phyloP scores from a whole-genome alignment of 2,113 vertebrate species.

The Diadophis punctatus region DNA sequence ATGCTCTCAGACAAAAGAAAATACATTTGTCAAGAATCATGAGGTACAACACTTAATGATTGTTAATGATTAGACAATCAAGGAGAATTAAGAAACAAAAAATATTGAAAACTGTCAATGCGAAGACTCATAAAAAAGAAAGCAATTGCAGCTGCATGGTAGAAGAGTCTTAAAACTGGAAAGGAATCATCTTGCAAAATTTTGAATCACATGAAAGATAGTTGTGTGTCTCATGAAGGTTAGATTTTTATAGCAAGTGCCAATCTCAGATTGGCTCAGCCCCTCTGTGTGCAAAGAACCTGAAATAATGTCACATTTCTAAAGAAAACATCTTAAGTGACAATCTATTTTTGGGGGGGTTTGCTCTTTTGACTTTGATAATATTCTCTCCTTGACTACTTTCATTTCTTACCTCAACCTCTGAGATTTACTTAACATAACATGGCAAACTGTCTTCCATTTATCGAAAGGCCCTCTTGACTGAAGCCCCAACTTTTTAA shows the following conservation, averaged over 20 bases:
- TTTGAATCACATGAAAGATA: not conserved
- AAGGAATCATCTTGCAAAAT: not conserved
- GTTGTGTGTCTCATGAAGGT: not conserved
- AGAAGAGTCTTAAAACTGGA: not conserved
- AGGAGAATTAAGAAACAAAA: not conserved
- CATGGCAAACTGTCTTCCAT: not conserved
- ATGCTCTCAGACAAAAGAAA: too few relatives aligned
- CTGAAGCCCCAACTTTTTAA: not conserved
- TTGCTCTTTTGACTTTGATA: not conserved
- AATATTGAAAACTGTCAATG: not conserved
- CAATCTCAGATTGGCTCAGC: not conserved
- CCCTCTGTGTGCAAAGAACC: not conserved
- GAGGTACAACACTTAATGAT: too few relatives aligned
- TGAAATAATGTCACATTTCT: not conserved
- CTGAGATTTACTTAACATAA: not conserved
- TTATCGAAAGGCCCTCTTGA: not conserved
- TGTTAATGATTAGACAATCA: too few relatives aligned
- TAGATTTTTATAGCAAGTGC: not conserved
- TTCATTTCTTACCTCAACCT: not conserved
- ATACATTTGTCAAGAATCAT: too few relatives aligned
- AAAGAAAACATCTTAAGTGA: not conserved
- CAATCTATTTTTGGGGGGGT: not conserved
- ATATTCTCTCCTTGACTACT: not conserved
- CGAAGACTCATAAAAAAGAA: not conserved
- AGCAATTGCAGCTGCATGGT: not conserved